These are phyloP conservation scores for Lasioglossum villosulum DNA, from an alignment of 2,888 invertebrate species.

Conservation along the genomic window DNA sequence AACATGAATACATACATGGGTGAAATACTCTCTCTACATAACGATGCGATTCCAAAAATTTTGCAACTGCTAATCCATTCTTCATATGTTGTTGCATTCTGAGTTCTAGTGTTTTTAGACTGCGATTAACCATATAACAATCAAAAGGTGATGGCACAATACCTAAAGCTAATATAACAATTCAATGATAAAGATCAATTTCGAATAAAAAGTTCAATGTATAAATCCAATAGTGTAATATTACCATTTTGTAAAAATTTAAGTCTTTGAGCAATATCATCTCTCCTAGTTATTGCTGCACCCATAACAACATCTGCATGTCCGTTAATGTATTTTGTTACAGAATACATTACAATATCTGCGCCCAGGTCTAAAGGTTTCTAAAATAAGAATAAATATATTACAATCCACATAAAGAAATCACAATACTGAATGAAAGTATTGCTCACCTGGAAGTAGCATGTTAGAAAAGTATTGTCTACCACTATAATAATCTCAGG, in stretches of 20 bases:
- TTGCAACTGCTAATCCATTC: conserved; percentile 91
- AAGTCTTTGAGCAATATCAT: conserved; percentile 89
- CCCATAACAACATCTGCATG: conserved; percentile 99
- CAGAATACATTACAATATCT: conserved; percentile 95
- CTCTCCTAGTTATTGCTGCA: conserved; percentile 90
- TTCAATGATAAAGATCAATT: conserved; percentile 16
- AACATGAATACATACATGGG: conserved; percentile 87
- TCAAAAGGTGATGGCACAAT: conserved; percentile 98
- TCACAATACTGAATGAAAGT: conserved; percentile 6
- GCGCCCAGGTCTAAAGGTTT: conserved; percentile 95
- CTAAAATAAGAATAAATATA: conserved; percentile 84
- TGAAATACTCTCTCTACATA: conserved; percentile 92
- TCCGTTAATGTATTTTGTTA: conserved; percentile 99
- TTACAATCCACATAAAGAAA: neutral
- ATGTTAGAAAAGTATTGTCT: conserved; percentile 97
- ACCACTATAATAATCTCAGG: conserved; percentile 90
- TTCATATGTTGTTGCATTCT: conserved; percentile 96
- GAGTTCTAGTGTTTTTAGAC: conserved; percentile 96
- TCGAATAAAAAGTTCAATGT: neutral
- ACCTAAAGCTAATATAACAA: conserved; percentile 89
- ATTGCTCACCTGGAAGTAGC: conserved; percentile 90
- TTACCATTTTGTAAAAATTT: conserved; percentile 95
- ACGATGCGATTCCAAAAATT: conserved; percentile 92
- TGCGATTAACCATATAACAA: conserved; percentile 96
- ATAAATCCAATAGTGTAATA: neutral